A percentile compares a stretch with the other conserved stretches of the same genome.
These are phyloP conservation scores for Harpagifer antarcticus DNA, from an alignment of 2,797 vertebrate genomes.

Conservation along the genomic window DNA sequence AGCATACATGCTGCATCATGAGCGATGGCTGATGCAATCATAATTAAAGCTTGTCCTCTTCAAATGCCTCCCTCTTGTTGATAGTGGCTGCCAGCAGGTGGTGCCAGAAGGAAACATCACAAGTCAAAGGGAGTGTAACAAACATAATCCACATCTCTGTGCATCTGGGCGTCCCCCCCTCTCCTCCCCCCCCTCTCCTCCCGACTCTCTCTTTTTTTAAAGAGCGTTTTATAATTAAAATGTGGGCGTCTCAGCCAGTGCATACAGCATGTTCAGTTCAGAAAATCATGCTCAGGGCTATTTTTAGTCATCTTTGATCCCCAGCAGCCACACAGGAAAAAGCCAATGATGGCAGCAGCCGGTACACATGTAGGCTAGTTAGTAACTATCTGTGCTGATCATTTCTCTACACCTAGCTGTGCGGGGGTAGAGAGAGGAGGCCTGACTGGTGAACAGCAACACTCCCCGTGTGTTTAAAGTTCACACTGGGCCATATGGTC, in stretches of 20 bases:
- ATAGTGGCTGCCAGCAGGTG: conserved; percentile 80
- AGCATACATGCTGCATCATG: conserved; percentile 63
- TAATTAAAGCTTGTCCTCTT: conserved; percentile 73
- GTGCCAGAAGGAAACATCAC: conserved; percentile 78
- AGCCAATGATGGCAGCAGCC: conserved; percentile 67
- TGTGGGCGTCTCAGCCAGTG: conserved; percentile 73
- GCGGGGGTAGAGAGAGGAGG: conserved; percentile 64
- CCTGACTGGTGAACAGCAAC: conserved; percentile 66
- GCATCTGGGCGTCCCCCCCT: conserved; percentile 58
- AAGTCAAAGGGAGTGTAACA: conserved; percentile 74
- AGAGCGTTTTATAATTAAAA: conserved; percentile 82
- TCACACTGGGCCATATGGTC: conserved; percentile 85
- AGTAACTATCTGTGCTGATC: conserved; percentile 64
- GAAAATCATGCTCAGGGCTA: conserved; percentile 76
- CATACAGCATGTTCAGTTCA: conserved; percentile 77
- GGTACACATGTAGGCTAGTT: conserved; percentile 61
- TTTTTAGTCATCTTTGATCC: conserved; percentile 81
- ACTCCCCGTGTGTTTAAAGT: conserved; percentile 79
- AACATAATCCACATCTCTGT: conserved; percentile 75
- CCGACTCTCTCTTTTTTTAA: conserved; percentile 58
- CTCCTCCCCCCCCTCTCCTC: conserved; percentile 4
- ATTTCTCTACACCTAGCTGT: conserved; percentile 58
- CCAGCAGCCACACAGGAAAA: conserved; percentile 69
- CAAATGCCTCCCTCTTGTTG: conserved; percentile 60
- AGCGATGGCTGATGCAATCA: conserved; percentile 85